Evolutionary conservation across 2,888 invertebrate genomes (phyloP), one percentile per base, ranked within the genome.

Genomic region (Malthinus flaveolus): DNA sequence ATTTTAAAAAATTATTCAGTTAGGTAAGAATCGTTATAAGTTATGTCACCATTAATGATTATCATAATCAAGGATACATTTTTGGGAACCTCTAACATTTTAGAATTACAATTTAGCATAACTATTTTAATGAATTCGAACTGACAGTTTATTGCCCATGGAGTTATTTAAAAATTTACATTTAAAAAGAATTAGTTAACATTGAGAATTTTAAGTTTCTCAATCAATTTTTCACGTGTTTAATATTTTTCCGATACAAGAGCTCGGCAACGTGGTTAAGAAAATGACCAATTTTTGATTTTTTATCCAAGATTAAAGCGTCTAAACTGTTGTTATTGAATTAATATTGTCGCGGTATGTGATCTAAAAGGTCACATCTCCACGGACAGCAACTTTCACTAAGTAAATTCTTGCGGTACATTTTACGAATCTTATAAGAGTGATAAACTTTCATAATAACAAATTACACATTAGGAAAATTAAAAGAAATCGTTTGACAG

Each of bases 361-460:
- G 48, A 63, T 61, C 44, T 48, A 59, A 70, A 71, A 71, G 69
- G 71, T 71, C 67, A 69, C 59, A 66, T 63, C 62, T 65, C 61
- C 67, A 67, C 55, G 67, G 69, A 65, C 71, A 63, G 57, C 61
- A 61, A 70, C 71, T 71, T 71, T 71, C 71, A 71, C 71, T 65
- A 32, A 35, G 62, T 61, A 51, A 68, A 70, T 70, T 70, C 69
- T 62, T 60, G 52, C 49, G 45, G 47, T 59, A 52, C 52, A 55
- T 55, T 56, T 56, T 49, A 53, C 49, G 52, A 58, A 57, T 54
- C 45, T 42, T 49, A 44, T 58, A 42, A 39, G 42, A 45, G 46
- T 44, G 13, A 35, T 32, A 46, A 31, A 45, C 46, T 52, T 46
- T 46, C 52, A 46, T 52, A 52, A 52, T 45, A 52, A 31, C 52